These are phyloP conservation scores for Callospermophilus lateralis DNA, from an alignment of 2,113 vertebrate species.

Conservation along the genomic window DNA sequence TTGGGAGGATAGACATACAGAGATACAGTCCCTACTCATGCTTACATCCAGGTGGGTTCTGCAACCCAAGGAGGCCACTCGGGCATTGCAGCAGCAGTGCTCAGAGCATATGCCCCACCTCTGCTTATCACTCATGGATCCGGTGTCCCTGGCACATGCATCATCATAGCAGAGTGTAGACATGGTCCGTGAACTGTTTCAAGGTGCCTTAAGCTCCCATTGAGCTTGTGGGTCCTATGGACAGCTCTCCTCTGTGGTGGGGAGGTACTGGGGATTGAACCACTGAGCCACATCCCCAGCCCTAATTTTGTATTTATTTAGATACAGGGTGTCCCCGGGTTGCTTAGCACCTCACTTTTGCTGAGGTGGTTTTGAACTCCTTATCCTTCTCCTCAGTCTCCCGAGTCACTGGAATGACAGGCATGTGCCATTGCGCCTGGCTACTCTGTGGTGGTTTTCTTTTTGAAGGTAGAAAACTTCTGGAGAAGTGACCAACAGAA, in stretches of 20 bases:
- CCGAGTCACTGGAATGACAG: too few species aligned
- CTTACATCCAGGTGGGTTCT: background rate
- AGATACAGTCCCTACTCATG: background rate
- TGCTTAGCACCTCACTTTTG: too few species aligned
- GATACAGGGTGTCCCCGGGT: too few species aligned
- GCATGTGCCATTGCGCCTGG: too few species aligned
- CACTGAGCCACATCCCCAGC: too few species aligned
- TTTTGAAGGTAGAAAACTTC: background rate
- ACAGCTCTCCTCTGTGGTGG: background rate
- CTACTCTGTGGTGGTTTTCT: background rate
- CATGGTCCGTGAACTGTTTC: fast-evolving
- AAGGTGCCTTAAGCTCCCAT: background rate
- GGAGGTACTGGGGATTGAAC: too few species aligned
- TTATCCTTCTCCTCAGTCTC: too few species aligned
- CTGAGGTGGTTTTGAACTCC: too few species aligned
- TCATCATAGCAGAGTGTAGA: background rate
- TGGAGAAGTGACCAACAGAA: background rate
- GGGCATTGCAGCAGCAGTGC: too few species aligned
- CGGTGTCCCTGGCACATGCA: background rate
- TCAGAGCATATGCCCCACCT: background rate
- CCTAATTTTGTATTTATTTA: too few species aligned
- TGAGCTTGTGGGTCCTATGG: background rate
- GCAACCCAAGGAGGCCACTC: too few species aligned
- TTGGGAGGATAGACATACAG: background rate
- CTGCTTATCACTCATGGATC: background rate